phyloP scores from a whole-genome alignment of 2,797 vertebrate species.

The Takifugu ocellatus region DNA sequence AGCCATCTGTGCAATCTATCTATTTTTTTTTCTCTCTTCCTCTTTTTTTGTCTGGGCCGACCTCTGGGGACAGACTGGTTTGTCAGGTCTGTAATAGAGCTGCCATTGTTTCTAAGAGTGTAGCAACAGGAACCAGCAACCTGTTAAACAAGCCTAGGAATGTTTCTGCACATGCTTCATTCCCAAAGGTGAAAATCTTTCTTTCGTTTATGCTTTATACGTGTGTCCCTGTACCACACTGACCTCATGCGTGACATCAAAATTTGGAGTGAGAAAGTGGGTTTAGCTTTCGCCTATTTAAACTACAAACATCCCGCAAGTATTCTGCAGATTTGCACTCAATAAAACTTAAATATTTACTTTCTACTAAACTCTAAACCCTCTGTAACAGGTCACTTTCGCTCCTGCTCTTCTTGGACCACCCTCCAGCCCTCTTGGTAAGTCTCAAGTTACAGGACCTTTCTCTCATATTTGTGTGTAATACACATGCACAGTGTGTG shows the following conservation, averaged over 20 bases:
- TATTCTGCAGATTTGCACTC: neutral
- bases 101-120: conserved; percentile 75
- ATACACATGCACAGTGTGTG: conserved; percentile 10
- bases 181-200: conserved; percentile 34
- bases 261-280: conserved; percentile 57
- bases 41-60: conserved; percentile 22
- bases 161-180: conserved; percentile 44
- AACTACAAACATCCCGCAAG: conserved; percentile 53
- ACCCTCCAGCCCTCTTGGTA: conserved; percentile 46
- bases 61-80: conserved; percentile 58
- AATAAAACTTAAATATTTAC: neutral
- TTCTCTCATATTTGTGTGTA: conserved; percentile 48
- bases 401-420: conserved; percentile 49
- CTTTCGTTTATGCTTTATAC: conserved; percentile 23
- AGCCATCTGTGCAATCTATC: conserved; percentile 50
- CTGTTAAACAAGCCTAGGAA: conserved; percentile 64
- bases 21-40: conserved; percentile 44
- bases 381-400: conserved; percentile 62
- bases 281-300: conserved; percentile 43
- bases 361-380: conserved; percentile 32
- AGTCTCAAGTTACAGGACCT: conserved; percentile 65
- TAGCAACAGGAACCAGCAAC: conserved; percentile 74
- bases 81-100: conserved; percentile 77
- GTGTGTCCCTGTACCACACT: conserved; percentile 18
- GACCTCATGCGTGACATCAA: conserved; percentile 49